Conservation (phyloP, 2,888 invertebrate species). For the Tanaodytes sp. region DNA sequence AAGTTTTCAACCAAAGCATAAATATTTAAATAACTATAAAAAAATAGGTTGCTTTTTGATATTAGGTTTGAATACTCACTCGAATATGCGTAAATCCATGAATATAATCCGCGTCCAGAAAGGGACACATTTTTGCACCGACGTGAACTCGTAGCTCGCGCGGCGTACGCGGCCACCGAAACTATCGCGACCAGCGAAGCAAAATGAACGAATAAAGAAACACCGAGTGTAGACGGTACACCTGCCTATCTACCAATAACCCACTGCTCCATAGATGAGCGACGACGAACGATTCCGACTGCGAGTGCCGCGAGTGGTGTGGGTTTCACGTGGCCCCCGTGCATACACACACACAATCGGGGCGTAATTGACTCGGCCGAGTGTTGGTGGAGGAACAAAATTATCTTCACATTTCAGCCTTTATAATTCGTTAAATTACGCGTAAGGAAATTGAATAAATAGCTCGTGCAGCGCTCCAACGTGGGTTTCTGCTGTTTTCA, state of each 20-base stretch:
- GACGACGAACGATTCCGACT: constrained; percentile 28
- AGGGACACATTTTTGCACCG: constrained; percentile 36
- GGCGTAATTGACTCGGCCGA: constrained; percentile 28
- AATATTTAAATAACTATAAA: too few relatives aligned
- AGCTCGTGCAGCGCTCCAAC: too few relatives aligned
- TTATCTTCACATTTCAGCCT: constrained; percentile 32
- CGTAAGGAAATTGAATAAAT: constrained; percentile 23
- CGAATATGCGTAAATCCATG: constrained; percentile 56
- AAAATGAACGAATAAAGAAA: constrained; percentile 50
- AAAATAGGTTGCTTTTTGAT: too few relatives aligned
- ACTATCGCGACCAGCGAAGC: constrained; percentile 11
- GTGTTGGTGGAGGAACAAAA: constrained; percentile 29
- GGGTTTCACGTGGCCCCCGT: constrained; percentile 41
- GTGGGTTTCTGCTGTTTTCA: too few relatives aligned
- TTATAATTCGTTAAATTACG: constrained; percentile 28
- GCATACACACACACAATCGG: constrained; percentile 17
- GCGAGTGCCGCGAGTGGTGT: constrained; percentile 40
- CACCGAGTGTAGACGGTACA: constrained; percentile 42
- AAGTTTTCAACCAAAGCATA: too few relatives aligned
- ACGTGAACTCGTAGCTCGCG: constrained; percentile 14
- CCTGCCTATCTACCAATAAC: constrained; percentile 53
- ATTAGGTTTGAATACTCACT: constrained; percentile 58
- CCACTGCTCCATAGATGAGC: constrained; percentile 48
- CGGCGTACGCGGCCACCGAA: constrained; percentile 16
- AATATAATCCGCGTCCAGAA: constrained; percentile 27